A percentile compares a stretch with the other conserved stretches of the same genome.
phyloP scores from a whole-genome alignment of 1,140 invertebrate genomes.

The honey bee (Apis mellifera) region DNA sequence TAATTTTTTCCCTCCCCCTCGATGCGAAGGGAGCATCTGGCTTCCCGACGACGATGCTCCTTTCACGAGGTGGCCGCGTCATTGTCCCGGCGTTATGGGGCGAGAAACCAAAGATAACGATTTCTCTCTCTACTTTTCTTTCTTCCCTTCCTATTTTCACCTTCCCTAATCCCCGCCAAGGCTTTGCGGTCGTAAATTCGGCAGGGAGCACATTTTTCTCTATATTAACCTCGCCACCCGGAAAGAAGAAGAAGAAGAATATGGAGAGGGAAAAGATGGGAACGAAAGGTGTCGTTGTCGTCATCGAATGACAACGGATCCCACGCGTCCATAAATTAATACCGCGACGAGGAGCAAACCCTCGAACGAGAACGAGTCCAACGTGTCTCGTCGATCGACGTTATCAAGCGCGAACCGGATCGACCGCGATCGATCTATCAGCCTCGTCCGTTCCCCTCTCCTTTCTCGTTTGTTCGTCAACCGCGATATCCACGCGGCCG shows the following conservation, averaged over 20 bases:
- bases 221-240: slow-evolving; percentile 14
- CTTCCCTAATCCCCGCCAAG: neutral
- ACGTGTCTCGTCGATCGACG: neutral
- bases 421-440: too few relatives aligned
- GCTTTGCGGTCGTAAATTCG: slow-evolving; percentile 34
- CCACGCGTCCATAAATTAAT: too few relatives aligned
- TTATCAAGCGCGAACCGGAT: too few relatives aligned
- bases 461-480: neutral
- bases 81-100: slow-evolving; percentile 45
- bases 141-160: neutral
- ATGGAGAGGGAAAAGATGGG: neutral
- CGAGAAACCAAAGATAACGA: slow-evolving; percentile 51
- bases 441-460: too few relatives aligned
- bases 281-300: too few relatives aligned
- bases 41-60: slow-evolving; percentile 52
- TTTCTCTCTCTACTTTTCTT: neutral
- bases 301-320: too few relatives aligned
- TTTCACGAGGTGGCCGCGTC: neutral
- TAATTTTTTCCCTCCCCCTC: neutral
- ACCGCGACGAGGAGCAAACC: too few relatives aligned
- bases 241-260: too few relatives aligned
- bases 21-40: slow-evolving; percentile 29
- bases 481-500: neutral
- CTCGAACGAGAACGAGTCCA: neutral
- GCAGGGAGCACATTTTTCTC: slow-evolving; percentile 30